Percentiles rank a stretch among this genome's conserved stretches.
Conservation (phyloP, 2,888 invertebrate genomes). For the Zaprionus lineosus region DNA sequence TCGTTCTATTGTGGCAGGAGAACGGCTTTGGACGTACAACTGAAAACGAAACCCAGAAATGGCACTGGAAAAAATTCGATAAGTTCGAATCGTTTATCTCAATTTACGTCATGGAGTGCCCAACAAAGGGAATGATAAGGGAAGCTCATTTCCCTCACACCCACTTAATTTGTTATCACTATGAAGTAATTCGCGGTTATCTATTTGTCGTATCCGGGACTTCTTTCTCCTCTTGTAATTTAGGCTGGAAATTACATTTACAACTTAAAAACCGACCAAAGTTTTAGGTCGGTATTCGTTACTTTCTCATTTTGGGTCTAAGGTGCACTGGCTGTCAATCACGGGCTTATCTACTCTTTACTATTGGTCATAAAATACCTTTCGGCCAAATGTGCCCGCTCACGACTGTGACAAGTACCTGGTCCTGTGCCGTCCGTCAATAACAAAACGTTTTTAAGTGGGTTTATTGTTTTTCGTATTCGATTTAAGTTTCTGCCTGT, state of each 20-base stretch:
- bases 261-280: too few species aligned
- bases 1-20: conserved; percentile 5
- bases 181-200: conserved; percentile 28
- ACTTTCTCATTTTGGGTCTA: conserved; percentile 9
- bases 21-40: conserved; percentile 8
- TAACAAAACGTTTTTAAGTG: too few species aligned
- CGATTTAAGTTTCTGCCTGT: conserved; percentile 14
- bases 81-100: conserved; percentile 47
- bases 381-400: too few species aligned
- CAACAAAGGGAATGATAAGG: conserved; percentile 31
- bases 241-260: too few species aligned
- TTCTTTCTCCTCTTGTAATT: not conserved
- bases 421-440: too few species aligned
- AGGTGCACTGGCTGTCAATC: conserved; percentile 17
- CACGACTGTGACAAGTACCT: not conserved
- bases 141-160: conserved; percentile 11
- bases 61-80: conserved; percentile 28
- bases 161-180: conserved; percentile 29
- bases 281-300: too few species aligned
- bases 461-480: too few species aligned
- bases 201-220: conserved; percentile 23
- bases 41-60: conserved; percentile 8
- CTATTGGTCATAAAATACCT: not conserved
- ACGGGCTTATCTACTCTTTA: conserved; percentile 12
- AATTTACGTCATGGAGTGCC: conserved; percentile 59